Evolutionary conservation across 2,888 invertebrate species (phyloP), one percentile per base, ranked within the genome.

Genomic region (Suillia variegata): DNA sequence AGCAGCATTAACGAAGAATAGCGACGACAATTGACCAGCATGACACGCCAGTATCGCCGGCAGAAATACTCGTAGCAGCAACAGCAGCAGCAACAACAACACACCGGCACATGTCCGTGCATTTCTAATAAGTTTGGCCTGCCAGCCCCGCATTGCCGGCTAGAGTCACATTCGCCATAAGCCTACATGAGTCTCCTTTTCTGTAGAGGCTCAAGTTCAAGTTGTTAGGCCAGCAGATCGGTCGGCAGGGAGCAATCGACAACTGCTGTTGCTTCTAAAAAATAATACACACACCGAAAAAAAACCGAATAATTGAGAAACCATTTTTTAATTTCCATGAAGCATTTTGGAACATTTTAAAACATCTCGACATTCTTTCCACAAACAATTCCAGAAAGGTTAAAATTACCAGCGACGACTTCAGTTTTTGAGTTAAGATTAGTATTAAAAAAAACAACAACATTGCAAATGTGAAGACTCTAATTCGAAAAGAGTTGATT

Each of bases 111-210:
- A 68, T 69, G 66, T 69, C 66, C 75, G 68, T 73, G 73, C 69
- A 73, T 75, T 74, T 75, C 74, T 70, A 74, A 73, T 71, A 62
- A 66, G 62, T 12, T 52, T 33, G 38, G n/a, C 13, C 45, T 18
- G 10, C 18, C 3, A 3, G 10, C 17, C 6, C 17, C 42, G 48
- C 51, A 12, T 22, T 50, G 50, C 13, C 24, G 38, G 10, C 38
- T 13, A 38, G 31, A 8, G n/a, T n/a, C 38, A n/a, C 38, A 13
- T 12, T 12, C 38, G 38, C 38, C 10, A 8, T 31, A 12, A 31
- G 31, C 31, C 31, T 31, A 31, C 38, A 13, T 13, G 12, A 38
- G 10, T 26, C 26, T n/a, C n/a, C n/a, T 10, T 26, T 26, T 10
- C 26, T 26, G 5, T 13, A 6, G 45, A 5, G 13, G 62, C 61